phyloP scores from a whole-genome alignment of 2,113 vertebrate genomes.

The Xiphophorus maculatus region DNA sequence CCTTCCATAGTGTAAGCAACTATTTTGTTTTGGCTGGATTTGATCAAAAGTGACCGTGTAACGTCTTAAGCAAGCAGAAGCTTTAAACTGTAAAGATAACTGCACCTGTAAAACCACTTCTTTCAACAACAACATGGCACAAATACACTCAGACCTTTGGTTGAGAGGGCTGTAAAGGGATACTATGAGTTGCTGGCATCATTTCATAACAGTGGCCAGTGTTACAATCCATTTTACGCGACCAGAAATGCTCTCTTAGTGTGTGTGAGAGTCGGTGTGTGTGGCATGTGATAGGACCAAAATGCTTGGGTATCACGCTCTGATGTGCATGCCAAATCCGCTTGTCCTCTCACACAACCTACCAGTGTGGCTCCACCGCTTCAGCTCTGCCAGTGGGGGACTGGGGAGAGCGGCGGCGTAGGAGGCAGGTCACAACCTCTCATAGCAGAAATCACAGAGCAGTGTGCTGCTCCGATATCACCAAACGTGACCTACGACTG shows the following conservation, averaged over 20 bases:
- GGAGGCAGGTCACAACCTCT: conserved; percentile 62
- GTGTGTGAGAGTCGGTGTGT: conserved; percentile 56
- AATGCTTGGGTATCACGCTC: conserved; percentile 76
- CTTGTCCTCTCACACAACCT: conserved; percentile 76
- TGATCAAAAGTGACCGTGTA: neutral
- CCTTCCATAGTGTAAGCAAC: neutral
- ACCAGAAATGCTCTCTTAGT: conserved; percentile 59
- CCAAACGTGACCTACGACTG: conserved; percentile 43
- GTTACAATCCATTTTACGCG: conserved; percentile 75
- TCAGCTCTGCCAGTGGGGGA: conserved; percentile 58
- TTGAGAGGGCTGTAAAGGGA: conserved; percentile 51
- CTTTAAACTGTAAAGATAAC: conserved; percentile 6
- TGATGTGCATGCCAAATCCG: conserved; percentile 79
- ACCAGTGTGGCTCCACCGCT: conserved; percentile 58
- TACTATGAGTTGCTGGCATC: conserved; percentile 65
- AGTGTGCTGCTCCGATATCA: conserved; percentile 25
- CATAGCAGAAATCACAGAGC: conserved; percentile 44
- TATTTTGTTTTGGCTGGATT: neutral
- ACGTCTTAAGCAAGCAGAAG: neutral
- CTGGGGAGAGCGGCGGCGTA: conserved; percentile 45
- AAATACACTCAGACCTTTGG: conserved; percentile 44
- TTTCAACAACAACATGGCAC: conserved; percentile 32
- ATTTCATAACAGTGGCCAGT: conserved; percentile 75
- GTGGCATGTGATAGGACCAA: conserved; percentile 75
- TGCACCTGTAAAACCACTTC: neutral